A percentile compares a stretch with the other conserved stretches of the same genome.
Evolutionary conservation across 2,888 invertebrate species (phyloP).

Genomic region (Cataglyphis rosenhaueri): DNA sequence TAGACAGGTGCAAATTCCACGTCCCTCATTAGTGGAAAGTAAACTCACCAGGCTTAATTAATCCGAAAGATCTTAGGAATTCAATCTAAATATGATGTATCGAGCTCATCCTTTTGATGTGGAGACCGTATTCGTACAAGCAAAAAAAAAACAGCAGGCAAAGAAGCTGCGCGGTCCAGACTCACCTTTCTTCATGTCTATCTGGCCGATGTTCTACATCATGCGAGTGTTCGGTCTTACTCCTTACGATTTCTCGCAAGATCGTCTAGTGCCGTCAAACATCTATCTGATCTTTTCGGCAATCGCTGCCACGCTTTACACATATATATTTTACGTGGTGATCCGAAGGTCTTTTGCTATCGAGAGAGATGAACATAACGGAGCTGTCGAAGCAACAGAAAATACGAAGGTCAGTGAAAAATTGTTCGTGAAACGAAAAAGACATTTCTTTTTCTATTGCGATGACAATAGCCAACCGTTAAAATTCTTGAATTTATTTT

Average conservation of each 20-base stretch:
- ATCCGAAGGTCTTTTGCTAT: conserved; percentile 47
- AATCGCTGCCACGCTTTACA: conserved; percentile 61
- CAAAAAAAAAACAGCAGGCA: conserved; percentile 43
- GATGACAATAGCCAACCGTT: neutral
- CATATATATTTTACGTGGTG: conserved; percentile 66
- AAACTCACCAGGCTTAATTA: neutral
- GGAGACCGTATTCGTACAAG: conserved; percentile 45
- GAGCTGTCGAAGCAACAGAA: conserved; percentile 74
- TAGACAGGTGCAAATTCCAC: neutral
- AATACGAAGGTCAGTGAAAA: conserved; percentile 75
- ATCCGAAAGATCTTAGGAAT: neutral
- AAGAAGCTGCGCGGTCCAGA: conserved; percentile 73
- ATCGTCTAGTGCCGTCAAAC: conserved; percentile 74
- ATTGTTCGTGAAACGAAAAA: neutral
- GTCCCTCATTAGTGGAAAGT: neutral
- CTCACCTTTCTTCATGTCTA: conserved; percentile 77
- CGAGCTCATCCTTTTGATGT: conserved; percentile 55
- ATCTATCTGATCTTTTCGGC: conserved; percentile 66
- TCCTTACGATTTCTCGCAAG: conserved; percentile 78
- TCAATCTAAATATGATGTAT: neutral
- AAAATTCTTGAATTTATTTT: neutral
- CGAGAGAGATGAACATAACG: conserved; percentile 47
- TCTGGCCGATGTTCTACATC: conserved; percentile 77
- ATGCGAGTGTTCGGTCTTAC: conserved; percentile 80
- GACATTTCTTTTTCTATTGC: neutral